These are phyloP conservation scores for Odocoileus virginianus DNA, from an alignment of 2,113 vertebrate species.

Conservation along the genomic window DNA sequence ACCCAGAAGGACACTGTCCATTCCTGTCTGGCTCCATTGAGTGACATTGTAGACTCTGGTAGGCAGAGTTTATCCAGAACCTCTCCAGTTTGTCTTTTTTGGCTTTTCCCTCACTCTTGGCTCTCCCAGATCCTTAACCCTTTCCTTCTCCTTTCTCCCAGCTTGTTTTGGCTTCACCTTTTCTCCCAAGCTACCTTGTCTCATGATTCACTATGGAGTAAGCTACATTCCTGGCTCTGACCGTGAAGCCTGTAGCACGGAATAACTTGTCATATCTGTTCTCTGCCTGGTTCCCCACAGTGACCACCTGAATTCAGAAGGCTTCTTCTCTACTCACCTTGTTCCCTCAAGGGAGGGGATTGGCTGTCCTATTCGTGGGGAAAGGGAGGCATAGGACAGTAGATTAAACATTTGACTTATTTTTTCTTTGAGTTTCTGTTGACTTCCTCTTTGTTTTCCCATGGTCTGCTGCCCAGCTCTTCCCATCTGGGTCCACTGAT, in stretches of 20 bases:
- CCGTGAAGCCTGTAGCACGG: no score
- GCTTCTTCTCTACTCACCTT: background rate
- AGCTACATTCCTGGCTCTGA: background rate
- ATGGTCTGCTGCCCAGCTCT: background rate
- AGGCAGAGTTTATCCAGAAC: background rate
- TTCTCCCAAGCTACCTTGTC: background rate
- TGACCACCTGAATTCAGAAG: background rate
- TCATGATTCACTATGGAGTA: background rate
- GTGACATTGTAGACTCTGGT: background rate
- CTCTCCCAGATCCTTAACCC: background rate
- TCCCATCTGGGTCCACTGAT: background rate
- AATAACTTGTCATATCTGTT: rapidly evolving
- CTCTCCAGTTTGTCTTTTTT: background rate
- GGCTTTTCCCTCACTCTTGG: background rate
- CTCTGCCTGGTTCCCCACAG: rapidly evolving
- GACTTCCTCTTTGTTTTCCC: background rate
- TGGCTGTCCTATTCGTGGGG: background rate
- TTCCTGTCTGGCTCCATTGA: background rate
- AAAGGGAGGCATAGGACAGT: background rate
- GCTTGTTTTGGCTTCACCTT: background rate
- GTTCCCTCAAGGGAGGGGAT: background rate
- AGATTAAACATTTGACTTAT: background rate
- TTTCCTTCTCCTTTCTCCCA: background rate
- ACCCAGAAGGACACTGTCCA: background rate
- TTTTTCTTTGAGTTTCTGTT: background rate